phyloP scores from a whole-genome alignment of 2,888 invertebrate genomes.

The Timandra comae region DNA sequence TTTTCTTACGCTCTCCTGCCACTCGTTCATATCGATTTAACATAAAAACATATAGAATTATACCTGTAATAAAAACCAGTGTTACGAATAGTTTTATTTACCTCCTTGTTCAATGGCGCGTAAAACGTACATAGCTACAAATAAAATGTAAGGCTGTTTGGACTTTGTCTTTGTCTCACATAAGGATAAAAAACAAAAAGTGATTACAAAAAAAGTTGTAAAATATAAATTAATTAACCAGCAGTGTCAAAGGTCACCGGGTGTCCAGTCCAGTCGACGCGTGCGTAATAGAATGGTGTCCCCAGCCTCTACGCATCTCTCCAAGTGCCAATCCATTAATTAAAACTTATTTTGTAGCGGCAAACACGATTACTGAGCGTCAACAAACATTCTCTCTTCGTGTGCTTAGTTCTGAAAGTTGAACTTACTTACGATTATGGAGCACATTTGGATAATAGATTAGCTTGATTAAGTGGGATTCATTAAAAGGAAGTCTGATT shows the following conservation, averaged over 20 bases:
- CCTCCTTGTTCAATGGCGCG: conserved; percentile 19
- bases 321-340: conserved; percentile 74
- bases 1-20: conserved; percentile 56
- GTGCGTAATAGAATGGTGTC: conserved; percentile 47
- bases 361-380: conserved; percentile 50
- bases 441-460: conserved; percentile 51
- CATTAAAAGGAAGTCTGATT: conserved; percentile 23
- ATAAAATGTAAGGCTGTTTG: conserved; percentile 16
- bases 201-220: conserved; percentile 19
- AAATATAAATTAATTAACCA: conserved; percentile 22
- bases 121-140: conserved; percentile 17
- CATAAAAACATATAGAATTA: conserved; percentile 33
- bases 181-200: conserved; percentile 7
- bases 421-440: conserved; percentile 51
- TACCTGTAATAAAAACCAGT: conserved; percentile 25
- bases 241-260: conserved; percentile 19
- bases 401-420: conserved; percentile 40
- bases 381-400: conserved; percentile 45
- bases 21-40: conserved; percentile 40
- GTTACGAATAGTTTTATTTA: conserved; percentile 25
- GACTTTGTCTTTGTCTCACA: conserved; percentile 10
- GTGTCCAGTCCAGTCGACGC: conserved; percentile 37
- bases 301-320: conserved; percentile 58
- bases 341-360: conserved; percentile 72
- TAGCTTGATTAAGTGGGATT: conserved; percentile 41